Base-by-base conservation (phyloP, 1,140 invertebrate genomes). In the Cecropterus lyciades region DNA sequence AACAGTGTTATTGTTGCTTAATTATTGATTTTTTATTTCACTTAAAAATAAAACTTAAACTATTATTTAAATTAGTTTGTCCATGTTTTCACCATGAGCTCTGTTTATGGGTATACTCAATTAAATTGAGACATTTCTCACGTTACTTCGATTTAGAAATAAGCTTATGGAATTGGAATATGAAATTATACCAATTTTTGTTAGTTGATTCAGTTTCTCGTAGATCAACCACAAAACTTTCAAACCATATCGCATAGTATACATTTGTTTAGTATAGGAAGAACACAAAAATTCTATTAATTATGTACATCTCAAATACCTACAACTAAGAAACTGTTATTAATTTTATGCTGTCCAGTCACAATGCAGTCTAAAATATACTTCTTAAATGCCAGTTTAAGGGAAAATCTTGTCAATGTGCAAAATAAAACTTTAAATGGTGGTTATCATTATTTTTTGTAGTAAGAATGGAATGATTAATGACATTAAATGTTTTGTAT, bases 51-150 rank as follows among this genome's bases (percentile, higher is more conserved):
- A 4, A 24, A 24, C n/a, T 49, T 16, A 24, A 49, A 10, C 45
- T 11, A 16, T 27, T 51, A 24, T 24, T 24, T 24, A 24, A 3
- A n/a, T 5, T 24, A 24, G 5, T 24, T 3, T 24, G 20, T 40
- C 40, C 53, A 43, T 56, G 40, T 56, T 24, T 42, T 56, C 53
- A 55, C 52, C 52, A 55, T 55, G 52, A 42, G 4, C 48, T 51
- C n/a, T 15, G n/a, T 33, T 52, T 33, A 52, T 33, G 7, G 24
- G 24, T 52, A 52, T 30, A 33, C 13, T 15, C 49, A 52, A 52
- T 33, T 33, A 15, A 30, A 52, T 52, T 52, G 20, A 52, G 49
- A 15, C 8, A 15, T 30, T 33, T 33, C 49, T 52, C 24, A 52
- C 9, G 30, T 33, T 9, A 33, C 6, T 33, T 33, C 13, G 33